Base-by-base conservation (phyloP, 2,797 vertebrate genomes). In the Dromococcyx pavoninus region DNA sequence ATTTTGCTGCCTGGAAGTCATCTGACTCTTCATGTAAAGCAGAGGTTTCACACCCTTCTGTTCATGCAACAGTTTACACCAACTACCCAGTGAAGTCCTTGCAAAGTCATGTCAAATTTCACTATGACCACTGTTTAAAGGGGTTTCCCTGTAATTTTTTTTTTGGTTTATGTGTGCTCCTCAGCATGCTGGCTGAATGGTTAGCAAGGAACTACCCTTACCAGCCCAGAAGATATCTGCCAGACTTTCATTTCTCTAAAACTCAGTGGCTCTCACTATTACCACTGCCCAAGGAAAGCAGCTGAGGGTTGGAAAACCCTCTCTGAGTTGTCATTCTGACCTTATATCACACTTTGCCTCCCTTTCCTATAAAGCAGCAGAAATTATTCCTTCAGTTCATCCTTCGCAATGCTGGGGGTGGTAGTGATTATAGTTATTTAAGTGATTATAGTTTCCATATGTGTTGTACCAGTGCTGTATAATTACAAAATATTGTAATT, bases 21-120 rank as follows among this genome's bases (percentile, higher is more conserved):
- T 93, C 87, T 96, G 91, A 79, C 44, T 74, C 80, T 60, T 91
- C 85, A 97, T 97, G 97, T 95, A 97, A 97, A 98, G 79, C 91
- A 97, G 97, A 97, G 97, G 97, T 98, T 98, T 98, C 97, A 96
- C 97, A 97, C 97, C 84, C 83, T 80, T 94, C 46, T 70, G 35
- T 91, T 96, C 84, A 83, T 84, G 33, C 86, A 89, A 82, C 82
- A 88, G 81, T 80, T 86, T 89, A 96, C 41, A 92, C 71, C 75
- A 81, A 62, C 76, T 89, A 91, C 88, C 73, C 60, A 0, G 72
- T 89, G 57, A 88, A 91, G 85, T 51, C 86, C 92, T 95, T 96
- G 86, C 86, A 86, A 91, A 94, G 81, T 93, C 94, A 93, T 88
- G 56, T 88, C 84, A 95, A 37, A 95, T 94, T 96, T 97, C 92